A percentile compares a stretch with the other conserved stretches of the same genome.
These are phyloP conservation scores for Corythornis vintsioides DNA, from an alignment of 2,113 vertebrate genomes.

Conservation along the genomic window DNA sequence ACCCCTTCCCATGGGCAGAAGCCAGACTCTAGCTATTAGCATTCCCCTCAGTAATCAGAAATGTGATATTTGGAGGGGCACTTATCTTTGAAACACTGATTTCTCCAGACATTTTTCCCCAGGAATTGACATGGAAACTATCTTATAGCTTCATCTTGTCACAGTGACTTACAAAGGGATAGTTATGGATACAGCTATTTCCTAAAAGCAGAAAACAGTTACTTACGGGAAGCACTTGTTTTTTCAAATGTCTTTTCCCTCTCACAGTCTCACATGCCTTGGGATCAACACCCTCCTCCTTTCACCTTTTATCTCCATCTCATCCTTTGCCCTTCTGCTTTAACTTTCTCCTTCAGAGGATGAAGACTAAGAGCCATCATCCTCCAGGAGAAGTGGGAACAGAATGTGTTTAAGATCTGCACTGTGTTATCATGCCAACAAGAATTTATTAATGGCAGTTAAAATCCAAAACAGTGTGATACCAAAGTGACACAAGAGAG, in stretches of 20 bases:
- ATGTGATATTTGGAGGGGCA: background rate
- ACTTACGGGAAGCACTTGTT: background rate
- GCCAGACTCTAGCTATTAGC: background rate
- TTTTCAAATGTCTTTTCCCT: background rate
- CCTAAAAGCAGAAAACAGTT: background rate
- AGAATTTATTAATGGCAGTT: conserved; percentile 60
- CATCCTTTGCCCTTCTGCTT: conserved; percentile 46
- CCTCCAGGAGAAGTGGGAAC: conserved; percentile 54
- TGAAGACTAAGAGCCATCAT: conserved; percentile 45
- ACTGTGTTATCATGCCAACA: conserved; percentile 46
- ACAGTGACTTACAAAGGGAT: background rate
- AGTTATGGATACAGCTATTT: background rate
- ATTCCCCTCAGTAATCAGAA: background rate
- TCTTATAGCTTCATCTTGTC: background rate
- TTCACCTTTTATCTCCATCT: conserved; percentile 18
- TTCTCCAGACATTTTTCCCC: conserved; percentile 14
- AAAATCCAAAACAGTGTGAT: conserved; percentile 31
- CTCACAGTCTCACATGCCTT: background rate
- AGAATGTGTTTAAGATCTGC: conserved; percentile 61
- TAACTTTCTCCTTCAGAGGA: conserved; percentile 56
- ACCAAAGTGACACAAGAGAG: conserved; percentile 30
- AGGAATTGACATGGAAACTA: conserved; percentile 34
- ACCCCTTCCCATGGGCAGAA: background rate
- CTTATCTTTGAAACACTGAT: conserved; percentile 4
- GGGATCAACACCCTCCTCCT: background rate